Percentiles rank a stretch among this genome's conserved stretches.
Conservation (phyloP, 2,113 vertebrate species). For the Mola mola region DNA sequence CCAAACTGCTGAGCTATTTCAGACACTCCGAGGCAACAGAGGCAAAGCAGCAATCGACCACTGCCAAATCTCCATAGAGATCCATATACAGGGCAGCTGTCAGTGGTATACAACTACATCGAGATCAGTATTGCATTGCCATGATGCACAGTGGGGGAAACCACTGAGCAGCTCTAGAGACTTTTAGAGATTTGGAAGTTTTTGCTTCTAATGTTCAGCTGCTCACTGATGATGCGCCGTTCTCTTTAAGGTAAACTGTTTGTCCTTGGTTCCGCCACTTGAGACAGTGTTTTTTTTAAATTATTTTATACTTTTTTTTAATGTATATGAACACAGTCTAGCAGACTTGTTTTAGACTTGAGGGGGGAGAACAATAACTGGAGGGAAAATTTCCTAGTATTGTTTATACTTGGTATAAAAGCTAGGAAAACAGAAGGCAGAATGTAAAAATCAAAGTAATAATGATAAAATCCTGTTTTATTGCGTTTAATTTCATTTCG, state of each 20-base stretch:
- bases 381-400: slow-evolving; percentile 34
- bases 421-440: slow-evolving; percentile 7
- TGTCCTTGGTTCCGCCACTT: background rate
- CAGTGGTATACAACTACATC: slow-evolving; percentile 2
- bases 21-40: slow-evolving; percentile 46
- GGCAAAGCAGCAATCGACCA: slow-evolving; percentile 33
- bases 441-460: background rate
- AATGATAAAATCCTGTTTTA: too few species aligned
- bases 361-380: slow-evolving; percentile 50
- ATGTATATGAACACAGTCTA: background rate
- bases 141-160: slow-evolving; percentile 1
- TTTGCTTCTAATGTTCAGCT: background rate
- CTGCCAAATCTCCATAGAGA: slow-evolving; percentile 54
- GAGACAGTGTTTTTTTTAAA: slow-evolving; percentile 6
- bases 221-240: background rate
- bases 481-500: too few species aligned
- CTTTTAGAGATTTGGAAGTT: slow-evolving; percentile 5
- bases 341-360: slow-evolving; percentile 6
- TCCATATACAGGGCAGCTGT: slow-evolving; percentile 48
- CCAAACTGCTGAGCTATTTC: slow-evolving; percentile 65
- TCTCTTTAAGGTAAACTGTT: background rate
- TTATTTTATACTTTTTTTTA: background rate
- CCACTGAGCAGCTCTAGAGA: slow-evolving; percentile 19
- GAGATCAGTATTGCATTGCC: slow-evolving; percentile 13
- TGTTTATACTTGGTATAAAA: slow-evolving; percentile 31